These are phyloP conservation scores for Cladorhizidae sp. DNA, from an alignment of 37 sponge, comb jelly and placozoan species.

Conservation along the genomic window DNA sequence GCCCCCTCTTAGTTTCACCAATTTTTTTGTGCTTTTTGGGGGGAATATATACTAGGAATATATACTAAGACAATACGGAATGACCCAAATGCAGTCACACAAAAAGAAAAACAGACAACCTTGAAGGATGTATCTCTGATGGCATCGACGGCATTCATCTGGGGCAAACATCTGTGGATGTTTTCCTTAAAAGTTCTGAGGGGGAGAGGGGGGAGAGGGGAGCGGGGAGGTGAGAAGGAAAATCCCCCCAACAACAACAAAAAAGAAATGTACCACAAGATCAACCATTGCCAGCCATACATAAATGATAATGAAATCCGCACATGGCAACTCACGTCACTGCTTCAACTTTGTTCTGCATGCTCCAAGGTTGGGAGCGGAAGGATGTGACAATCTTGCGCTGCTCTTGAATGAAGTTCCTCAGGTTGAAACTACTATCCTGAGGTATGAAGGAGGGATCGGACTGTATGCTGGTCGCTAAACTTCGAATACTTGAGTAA, in stretches of 20 bases:
- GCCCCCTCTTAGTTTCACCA: too few relatives aligned
- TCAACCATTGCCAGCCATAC: too few relatives aligned
- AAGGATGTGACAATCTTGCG: conserved; percentile 58
- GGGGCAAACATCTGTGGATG: conserved; percentile 22
- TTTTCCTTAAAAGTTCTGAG: conserved; percentile 38
- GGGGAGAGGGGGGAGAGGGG: too few relatives aligned
- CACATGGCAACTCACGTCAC: conserved; percentile 21
- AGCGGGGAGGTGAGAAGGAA: background rate
- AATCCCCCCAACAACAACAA: background rate
- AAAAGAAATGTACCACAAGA: background rate
- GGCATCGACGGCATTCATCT: conserved; percentile 44
- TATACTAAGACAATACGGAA: too few relatives aligned
- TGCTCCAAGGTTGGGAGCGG: conserved; percentile 80
- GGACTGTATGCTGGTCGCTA: conserved; percentile 16
- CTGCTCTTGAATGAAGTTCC: conserved; percentile 71
- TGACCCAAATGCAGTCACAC: too few relatives aligned
- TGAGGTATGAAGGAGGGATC: conserved; percentile 6
- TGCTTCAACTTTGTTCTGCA: conserved; percentile 71
- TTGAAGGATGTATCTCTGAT: conserved; percentile 23
- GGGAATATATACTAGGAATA: too few relatives aligned
- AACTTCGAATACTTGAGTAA: background rate
- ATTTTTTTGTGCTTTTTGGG: too few relatives aligned
- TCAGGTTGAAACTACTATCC: conserved; percentile 31
- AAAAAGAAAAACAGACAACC: too few relatives aligned
- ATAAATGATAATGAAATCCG: too few relatives aligned